A percentile compares a stretch with the other conserved stretches of the same genome.
Evolutionary conservation across 2,797 vertebrate genomes (phyloP).

Genomic region (Gymnothorax javanicus): DNA sequence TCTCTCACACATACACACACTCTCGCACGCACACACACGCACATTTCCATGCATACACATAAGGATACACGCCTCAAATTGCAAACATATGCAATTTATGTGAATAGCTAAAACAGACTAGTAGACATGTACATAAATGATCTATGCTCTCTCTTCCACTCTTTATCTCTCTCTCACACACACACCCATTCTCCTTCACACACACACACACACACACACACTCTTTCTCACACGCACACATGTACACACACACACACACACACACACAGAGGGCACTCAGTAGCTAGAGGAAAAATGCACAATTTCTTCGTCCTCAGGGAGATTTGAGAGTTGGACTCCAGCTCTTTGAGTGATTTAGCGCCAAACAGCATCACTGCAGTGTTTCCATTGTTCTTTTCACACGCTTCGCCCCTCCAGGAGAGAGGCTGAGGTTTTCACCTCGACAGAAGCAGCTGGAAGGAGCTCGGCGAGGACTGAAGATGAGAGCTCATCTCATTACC

Average conservation of each 20-base stretch:
- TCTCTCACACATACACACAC: too few species aligned
- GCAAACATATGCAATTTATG: too few species aligned
- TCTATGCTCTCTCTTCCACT: too few species aligned
- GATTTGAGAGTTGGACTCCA: background rate
- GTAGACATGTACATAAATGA: too few species aligned
- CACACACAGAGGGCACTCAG: background rate
- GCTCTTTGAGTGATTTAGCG: background rate
- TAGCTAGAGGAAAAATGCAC: background rate
- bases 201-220: background rate
- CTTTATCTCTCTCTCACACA: too few species aligned
- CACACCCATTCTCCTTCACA: too few species aligned
- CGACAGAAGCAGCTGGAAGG: background rate
- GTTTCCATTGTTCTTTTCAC: background rate
- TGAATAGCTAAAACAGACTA: too few species aligned
- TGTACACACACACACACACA: too few species aligned
- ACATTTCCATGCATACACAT: too few species aligned
- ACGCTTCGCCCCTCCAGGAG: too few species aligned
- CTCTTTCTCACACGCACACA: background rate
- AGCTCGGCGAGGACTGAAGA: background rate
- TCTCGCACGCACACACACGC: too few species aligned
- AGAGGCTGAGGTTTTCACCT: background rate
- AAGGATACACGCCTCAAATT: too few species aligned
- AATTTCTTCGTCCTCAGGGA: background rate
- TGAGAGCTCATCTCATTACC: background rate
- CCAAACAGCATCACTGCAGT: background rate